Evolutionary conservation across 1,140 invertebrate genomes (phyloP).

Genomic region (honey bee (Apis mellifera)): Amel_HAv3.1 CM009943.2:4524501-4525000

Average conservation of each 20-base stretch:
- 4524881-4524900: constrained; percentile 46
- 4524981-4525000: constrained; percentile 13
- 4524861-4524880: constrained; percentile 51
- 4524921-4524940: constrained; percentile 34
- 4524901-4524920: constrained; percentile 33
- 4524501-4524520: not conserved
- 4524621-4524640: too few relatives aligned
- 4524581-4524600: constrained; percentile 37
- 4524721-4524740: not conserved
- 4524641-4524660: constrained; percentile 25
- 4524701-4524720: too few relatives aligned
- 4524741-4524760: not conserved
- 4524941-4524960: constrained; percentile 3
- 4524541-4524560: too few relatives aligned
- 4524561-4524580: constrained; percentile 49
- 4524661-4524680: not conserved
- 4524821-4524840: constrained; percentile 61
- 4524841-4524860: constrained; percentile 51
- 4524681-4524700: not conserved
- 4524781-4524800: constrained; percentile 38
- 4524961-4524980: not conserved
- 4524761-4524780: constrained; percentile 20
- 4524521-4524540: not conserved
- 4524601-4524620: constrained; percentile 8
- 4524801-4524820: constrained; percentile 57